Evolutionary conservation across 2,113 vertebrate species (phyloP).

Genomic region (Bombycilla garrulus): DNA sequence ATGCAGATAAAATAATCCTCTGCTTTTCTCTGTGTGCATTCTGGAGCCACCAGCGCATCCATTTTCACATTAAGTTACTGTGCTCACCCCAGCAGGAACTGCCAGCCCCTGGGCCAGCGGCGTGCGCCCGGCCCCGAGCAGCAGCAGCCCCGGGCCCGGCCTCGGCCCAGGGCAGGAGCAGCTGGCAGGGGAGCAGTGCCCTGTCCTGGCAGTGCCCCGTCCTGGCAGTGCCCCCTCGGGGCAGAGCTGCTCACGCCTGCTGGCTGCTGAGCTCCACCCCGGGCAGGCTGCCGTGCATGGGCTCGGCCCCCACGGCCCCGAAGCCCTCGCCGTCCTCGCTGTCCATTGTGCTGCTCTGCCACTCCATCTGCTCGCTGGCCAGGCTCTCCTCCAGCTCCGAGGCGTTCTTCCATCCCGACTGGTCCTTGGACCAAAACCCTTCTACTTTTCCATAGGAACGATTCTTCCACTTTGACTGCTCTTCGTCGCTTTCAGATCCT

Average conservation of each 20-base stretch:
- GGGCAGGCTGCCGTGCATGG: slow-evolving; percentile 76
- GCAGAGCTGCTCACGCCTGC: slow-evolving; percentile 66
- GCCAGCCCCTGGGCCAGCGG: slow-evolving; percentile 13
- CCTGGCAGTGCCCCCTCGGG: background rate
- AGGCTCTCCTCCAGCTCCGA: slow-evolving; percentile 77
- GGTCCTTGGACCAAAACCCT: slow-evolving; percentile 83
- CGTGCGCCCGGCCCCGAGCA: background rate
- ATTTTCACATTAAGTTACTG: slow-evolving; percentile 71
- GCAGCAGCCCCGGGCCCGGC: background rate
- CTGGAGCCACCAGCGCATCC: slow-evolving; percentile 62
- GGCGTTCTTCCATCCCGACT: slow-evolving; percentile 76
- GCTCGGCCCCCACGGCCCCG: slow-evolving; percentile 75
- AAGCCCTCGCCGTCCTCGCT: slow-evolving; percentile 80
- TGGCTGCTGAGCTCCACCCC: slow-evolving; percentile 84
- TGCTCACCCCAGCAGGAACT: slow-evolving; percentile 63
- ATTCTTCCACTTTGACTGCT: slow-evolving; percentile 78
- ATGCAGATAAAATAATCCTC: slow-evolving; percentile 69
- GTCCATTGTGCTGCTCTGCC: slow-evolving; percentile 82
- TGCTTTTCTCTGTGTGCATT: slow-evolving; percentile 72
- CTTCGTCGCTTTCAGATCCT: slow-evolving; percentile 70
- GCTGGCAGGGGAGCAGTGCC: background rate
- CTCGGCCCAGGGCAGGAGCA: background rate
- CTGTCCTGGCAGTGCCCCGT: no score
- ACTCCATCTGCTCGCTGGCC: slow-evolving; percentile 76
- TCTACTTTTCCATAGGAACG: slow-evolving; percentile 83